phyloP scores from a whole-genome alignment of 1,140 invertebrate species.

The Drosophila micromelanica region DNA sequence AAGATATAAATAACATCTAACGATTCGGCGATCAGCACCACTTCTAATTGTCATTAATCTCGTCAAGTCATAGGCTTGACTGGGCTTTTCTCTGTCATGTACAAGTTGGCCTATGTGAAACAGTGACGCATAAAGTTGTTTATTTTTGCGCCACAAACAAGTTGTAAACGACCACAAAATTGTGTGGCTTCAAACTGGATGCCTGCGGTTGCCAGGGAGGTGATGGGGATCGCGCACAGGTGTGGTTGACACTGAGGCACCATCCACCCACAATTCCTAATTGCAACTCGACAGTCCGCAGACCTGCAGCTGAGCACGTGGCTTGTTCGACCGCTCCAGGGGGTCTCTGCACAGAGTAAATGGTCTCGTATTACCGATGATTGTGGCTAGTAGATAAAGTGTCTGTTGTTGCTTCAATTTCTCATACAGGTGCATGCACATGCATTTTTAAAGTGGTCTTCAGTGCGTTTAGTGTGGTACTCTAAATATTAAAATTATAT shows the following conservation, averaged over 20 bases:
- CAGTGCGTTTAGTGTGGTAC: background rate
- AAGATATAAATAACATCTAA: slow-evolving; percentile 32
- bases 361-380: slow-evolving; percentile 62
- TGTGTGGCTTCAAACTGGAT: slow-evolving; percentile 64
- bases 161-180: slow-evolving; percentile 59
- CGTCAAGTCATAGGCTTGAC: slow-evolving; percentile 36
- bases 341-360: slow-evolving; percentile 13
- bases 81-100: slow-evolving; percentile 30
- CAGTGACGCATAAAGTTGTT: slow-evolving; percentile 51
- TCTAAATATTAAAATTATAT: background rate
- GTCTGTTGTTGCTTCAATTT: slow-evolving; percentile 58
- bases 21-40: slow-evolving; percentile 31
- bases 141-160: slow-evolving; percentile 27
- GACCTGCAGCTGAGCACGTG: slow-evolving; percentile 31
- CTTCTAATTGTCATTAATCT: slow-evolving; percentile 63
- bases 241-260: slow-evolving; percentile 13
- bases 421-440: slow-evolving; percentile 16
- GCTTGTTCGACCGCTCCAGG: background rate
- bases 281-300: slow-evolving; percentile 40
- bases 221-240: slow-evolving; percentile 17
- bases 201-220: background rate
- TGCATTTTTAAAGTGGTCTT: background rate
- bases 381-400: slow-evolving; percentile 53
- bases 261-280: slow-evolving; percentile 30
- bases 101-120: slow-evolving; percentile 12